Evolutionary conservation across 2,888 invertebrate genomes (phyloP).

Genomic region (Chymomyza caudatula): DNA sequence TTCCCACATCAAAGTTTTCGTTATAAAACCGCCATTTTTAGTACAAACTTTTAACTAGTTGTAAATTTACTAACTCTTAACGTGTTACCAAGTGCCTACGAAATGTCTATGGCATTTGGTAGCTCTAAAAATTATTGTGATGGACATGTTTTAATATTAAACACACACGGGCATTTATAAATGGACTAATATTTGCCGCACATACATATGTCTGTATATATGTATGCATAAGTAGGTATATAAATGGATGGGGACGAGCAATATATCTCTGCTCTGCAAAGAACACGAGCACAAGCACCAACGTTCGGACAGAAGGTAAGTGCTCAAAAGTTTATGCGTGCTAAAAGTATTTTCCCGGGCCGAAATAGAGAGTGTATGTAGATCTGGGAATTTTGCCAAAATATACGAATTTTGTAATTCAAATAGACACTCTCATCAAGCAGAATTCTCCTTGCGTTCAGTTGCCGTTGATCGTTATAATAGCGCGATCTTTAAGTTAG

Average conservation of each 20-base stretch:
- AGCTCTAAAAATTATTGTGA: conserved; percentile 26
- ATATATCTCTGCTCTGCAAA: conserved; percentile 30
- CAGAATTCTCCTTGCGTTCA: conserved; percentile 78
- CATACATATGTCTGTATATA: conserved; percentile 23
- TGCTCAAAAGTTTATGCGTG: conserved; percentile 72
- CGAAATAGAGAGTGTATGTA: conserved; percentile 77
- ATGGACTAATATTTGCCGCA: conserved; percentile 16
- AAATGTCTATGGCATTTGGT: conserved; percentile 10
- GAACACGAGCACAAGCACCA: conserved; percentile 37
- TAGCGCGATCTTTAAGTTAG: conserved; percentile 78
- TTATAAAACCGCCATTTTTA: no score
- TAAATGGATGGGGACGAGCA: conserved; percentile 2
- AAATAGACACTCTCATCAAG: conserved; percentile 77
- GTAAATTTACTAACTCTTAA: neutral
- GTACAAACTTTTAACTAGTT: neutral
- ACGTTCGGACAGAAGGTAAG: conserved; percentile 55
- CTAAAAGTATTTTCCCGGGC: conserved; percentile 79
- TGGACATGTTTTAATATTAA: conserved; percentile 36
- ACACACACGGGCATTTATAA: conserved; percentile 39
- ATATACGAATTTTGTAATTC: conserved; percentile 77
- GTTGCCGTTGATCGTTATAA: conserved; percentile 79
- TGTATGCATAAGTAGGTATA: conserved; percentile 13
- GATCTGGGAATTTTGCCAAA: conserved; percentile 79
- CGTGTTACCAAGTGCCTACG: conserved; percentile 12
- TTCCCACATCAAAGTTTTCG: neutral